Evolutionary conservation across 2,113 vertebrate genomes (phyloP).

Genomic region (Laticauda laticaudata): DNA sequence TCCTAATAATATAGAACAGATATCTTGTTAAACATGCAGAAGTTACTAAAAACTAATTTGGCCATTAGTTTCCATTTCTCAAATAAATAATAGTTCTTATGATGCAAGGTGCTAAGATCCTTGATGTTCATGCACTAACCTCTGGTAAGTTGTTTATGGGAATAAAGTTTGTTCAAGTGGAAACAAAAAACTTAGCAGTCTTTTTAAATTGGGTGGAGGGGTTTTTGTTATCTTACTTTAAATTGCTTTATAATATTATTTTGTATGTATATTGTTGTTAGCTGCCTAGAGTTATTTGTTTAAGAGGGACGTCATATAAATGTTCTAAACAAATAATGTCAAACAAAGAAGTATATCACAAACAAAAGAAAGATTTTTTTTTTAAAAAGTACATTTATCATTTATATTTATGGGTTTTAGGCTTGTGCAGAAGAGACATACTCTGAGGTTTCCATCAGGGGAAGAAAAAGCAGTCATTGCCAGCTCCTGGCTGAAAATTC

Average conservation of each 20-base stretch:
- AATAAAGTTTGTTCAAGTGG: neutral
- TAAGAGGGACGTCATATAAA: neutral
- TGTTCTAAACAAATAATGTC: neutral
- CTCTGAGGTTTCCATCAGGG: neutral
- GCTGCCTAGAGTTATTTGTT: neutral
- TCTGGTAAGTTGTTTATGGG: rapidly evolving
- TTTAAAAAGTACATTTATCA: neutral
- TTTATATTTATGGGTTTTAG: neutral
- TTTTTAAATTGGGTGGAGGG: neutral
- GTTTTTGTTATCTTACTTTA: neutral
- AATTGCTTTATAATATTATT: neutral
- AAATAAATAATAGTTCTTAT: neutral
- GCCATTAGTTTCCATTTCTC: neutral
- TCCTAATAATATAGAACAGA: neutral
- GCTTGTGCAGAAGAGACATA: neutral
- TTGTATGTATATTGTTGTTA: neutral
- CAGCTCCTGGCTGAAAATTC: neutral
- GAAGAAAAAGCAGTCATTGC: neutral
- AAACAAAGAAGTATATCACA: neutral
- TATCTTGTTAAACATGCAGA: neutral
- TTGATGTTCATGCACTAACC: neutral
- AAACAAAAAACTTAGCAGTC: neutral
- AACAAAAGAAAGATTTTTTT: neutral
- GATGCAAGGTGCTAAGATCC: neutral
- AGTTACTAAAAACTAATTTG: neutral